Base-by-base conservation (phyloP, 2,888 invertebrate species). In the Beris chalybata region DNA sequence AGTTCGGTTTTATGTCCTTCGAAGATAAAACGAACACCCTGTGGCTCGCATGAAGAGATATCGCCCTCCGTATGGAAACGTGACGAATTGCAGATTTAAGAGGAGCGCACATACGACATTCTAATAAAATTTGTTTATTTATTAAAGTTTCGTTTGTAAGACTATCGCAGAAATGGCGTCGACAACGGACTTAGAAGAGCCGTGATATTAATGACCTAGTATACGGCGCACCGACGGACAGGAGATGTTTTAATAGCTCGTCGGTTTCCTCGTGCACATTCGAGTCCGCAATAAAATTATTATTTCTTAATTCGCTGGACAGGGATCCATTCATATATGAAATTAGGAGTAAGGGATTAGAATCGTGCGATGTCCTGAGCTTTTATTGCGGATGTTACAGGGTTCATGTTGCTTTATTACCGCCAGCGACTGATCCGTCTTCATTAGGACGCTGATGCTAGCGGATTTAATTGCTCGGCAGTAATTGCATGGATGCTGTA, bases 11-110 rank as follows among this genome's bases (percentile, higher is more conserved):
- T 58, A 58, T 58, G 30, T 58, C 57, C 5, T 58, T 29, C 57
- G 30, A 45, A 45, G 44, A 58, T 58, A 58, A 58, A 58, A 58
- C 45, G 47, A 44, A 58, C 57, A 47, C 47, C n/a, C 47, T 47
- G 57, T 30, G 12, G n/a, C 22, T 11, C 6, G 30, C 30, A 38
- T 38, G 9, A 38, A n/a, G 56, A 29, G 4, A 22, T 53, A 15
- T 53, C 53, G 15, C 53, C 29, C 7, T 22, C 13, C 53, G 53
- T 11, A 53, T 30, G 31, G 50, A 38, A 38, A 38, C 38, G 38
- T 38, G 38, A 38, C 38, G 38, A 38, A 38, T 38, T 38, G 38
- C 38, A 38, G 5, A 38, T 38, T 38, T 38, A 38, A 38, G 38
- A 38, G 38, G 7, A 38, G 5, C 9, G 38, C 38, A 38, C 5